A percentile compares a stretch with the other conserved stretches of the same genome.
These are phyloP conservation scores for Perdita meconis DNA, from an alignment of 2,888 invertebrate genomes.

Conservation along the genomic window DNA sequence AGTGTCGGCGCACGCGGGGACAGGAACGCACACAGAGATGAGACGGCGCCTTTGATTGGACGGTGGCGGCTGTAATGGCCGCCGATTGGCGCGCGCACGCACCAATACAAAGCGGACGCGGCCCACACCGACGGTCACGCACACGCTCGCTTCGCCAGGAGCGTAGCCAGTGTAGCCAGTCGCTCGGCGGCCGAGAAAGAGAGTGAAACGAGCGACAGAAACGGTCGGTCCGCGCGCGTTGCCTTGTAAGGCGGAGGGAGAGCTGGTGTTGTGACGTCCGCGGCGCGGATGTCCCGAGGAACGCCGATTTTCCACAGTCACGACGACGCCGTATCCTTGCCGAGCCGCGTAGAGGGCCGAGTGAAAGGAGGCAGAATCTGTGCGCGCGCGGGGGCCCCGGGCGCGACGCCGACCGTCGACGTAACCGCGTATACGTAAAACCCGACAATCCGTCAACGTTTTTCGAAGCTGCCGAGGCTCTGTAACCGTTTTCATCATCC, in stretches of 20 bases:
- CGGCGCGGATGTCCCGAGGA: constrained; percentile 73
- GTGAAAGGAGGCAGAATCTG: constrained; percentile 49
- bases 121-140: constrained; percentile 58
- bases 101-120: constrained; percentile 42
- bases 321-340: constrained; percentile 31
- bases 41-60: constrained; percentile 74
- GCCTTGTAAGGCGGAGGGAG: constrained; percentile 78
- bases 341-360: constrained; percentile 37
- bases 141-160: constrained; percentile 62
- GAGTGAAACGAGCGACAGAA: constrained; percentile 78
- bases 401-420: constrained; percentile 71
- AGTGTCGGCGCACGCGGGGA: constrained; percentile 65
- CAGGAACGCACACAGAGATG: constrained; percentile 61
- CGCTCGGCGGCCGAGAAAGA: constrained; percentile 75
- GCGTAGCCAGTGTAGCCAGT: constrained; percentile 74
- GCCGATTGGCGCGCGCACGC: constrained; percentile 72
- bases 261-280: constrained; percentile 70
- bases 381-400: constrained; percentile 65
- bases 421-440: constrained; percentile 79
- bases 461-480: constrained; percentile 62
- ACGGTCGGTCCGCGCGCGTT: constrained; percentile 80
- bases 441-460: constrained; percentile 82
- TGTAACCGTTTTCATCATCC: constrained; percentile 64
- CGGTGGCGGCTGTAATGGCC: constrained; percentile 74
- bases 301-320: constrained; percentile 66